Base-by-base conservation (phyloP, 2,797 vertebrate species). In the Echeneis naucrates region DNA sequence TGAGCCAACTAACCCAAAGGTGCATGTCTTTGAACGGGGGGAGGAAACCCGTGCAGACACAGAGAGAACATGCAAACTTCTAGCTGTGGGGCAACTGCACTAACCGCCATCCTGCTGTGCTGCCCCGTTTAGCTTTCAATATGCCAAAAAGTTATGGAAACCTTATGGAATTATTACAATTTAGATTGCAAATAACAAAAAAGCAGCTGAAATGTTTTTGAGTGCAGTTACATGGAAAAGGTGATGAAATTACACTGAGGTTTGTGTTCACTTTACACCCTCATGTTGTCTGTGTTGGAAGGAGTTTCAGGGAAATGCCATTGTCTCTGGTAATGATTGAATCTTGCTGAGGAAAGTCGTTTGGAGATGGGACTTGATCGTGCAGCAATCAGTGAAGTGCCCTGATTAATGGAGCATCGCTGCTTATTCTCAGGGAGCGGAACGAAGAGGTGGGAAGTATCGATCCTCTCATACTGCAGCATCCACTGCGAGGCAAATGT, bases 371-470 rank as follows among this genome's bases (percentile, higher is more conserved):
- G 70, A 78, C 68, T 80, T 61, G 51, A 64, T 66, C 56, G 51
- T 12, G 50, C 16, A 14, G 63, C 55, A 68, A 19, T 66, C 8
- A 23, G 6, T 37, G 64, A 57, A 13, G 27, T 11, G 21, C 17
- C 68, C 67, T 5, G 16, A 84, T 84, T 80, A 82, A 83, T 82
- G 44, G 53, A 77, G 57, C 66, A 17, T 77, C 57, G 33, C 63
- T 7, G 67, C 68, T 82, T 61, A 26, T 83, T 88, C 59, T 55
- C 44, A 56, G 54, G 21, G 79, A 79, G 68, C 81, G 75, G 77
- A 86, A 74, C 56, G 10, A 35, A 68, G 78, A 86, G 85, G 80
- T 27, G 61, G 72, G 54, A 48, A 55, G 23, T 85, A 92, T 92
- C 13, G 90, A 93, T 92, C 75, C 27, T 51, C 44, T 77, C 61